Evolutionary conservation across 2,888 invertebrate genomes (phyloP).

Genomic region (Drosophila sordidula): DNA sequence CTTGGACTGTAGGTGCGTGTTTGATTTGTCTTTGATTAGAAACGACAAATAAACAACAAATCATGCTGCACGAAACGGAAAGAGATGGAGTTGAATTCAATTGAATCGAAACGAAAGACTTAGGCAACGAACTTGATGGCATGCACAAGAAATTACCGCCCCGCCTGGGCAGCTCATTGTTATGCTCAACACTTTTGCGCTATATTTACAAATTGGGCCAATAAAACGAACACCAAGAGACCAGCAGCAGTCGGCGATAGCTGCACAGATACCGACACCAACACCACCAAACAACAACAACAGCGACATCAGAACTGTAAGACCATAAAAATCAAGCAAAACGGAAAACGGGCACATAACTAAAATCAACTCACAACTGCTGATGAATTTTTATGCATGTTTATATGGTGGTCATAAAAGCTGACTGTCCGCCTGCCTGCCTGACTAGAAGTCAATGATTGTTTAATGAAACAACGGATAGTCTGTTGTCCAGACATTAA

Average conservation of each 20-base stretch:
- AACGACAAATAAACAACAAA: slow-evolving; percentile 80
- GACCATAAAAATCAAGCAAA: slow-evolving; percentile 67
- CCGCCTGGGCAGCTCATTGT: slow-evolving; percentile 60
- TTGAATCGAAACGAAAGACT: slow-evolving; percentile 51
- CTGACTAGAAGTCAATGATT: slow-evolving; percentile 75
- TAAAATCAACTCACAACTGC: slow-evolving; percentile 64
- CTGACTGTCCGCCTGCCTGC: slow-evolving; percentile 24
- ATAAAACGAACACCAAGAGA: slow-evolving; percentile 74
- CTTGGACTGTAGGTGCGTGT: slow-evolving; percentile 73
- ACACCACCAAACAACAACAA: slow-evolving; percentile 4
- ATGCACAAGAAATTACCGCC: slow-evolving; percentile 42
- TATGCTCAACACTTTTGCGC: slow-evolving; percentile 76
- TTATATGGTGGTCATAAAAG: slow-evolving; percentile 74
- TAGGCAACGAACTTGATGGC: slow-evolving; percentile 66
- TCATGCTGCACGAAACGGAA: slow-evolving; percentile 72
- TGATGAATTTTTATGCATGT: slow-evolving; percentile 80
- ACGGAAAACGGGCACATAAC: slow-evolving; percentile 61
- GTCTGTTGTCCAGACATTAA: slow-evolving; percentile 57
- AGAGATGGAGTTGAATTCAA: slow-evolving; percentile 34
- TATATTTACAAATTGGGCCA: slow-evolving; percentile 80
- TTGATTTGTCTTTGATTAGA: slow-evolving; percentile 72
- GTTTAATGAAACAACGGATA: slow-evolving; percentile 71
- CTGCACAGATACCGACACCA: slow-evolving; percentile 14
- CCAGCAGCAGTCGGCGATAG: slow-evolving; percentile 24
- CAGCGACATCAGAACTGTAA: slow-evolving; percentile 57